Evolutionary conservation across 2,888 invertebrate genomes (phyloP), one percentile per base, ranked within the genome.

Genomic region (Diloba caeruleocephala): DNA sequence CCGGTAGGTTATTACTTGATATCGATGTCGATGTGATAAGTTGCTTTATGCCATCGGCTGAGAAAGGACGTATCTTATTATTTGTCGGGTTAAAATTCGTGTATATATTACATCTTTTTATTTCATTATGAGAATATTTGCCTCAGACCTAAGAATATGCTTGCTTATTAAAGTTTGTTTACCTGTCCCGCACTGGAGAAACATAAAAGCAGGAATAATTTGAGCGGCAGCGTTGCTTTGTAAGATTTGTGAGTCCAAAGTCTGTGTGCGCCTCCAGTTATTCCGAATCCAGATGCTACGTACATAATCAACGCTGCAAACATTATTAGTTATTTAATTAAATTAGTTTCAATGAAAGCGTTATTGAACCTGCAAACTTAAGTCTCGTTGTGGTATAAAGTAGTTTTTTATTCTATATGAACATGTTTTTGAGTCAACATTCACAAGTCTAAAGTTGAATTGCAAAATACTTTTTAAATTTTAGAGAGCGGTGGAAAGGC

Each of bases 211-310:
- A 96, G 84, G 41, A 96, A 90, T 26, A 94, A 80, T 69, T 95
- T 94, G 9, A 96, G 81, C 1, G 95, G 95, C 43, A 94, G 62
- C 68, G 93, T 96, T 0, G 95, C 96, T 87, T 96, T 96, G 79
- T 94, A 96, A n/a, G 96, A 89, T 76, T 94, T 94, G 84, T 96
- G 96, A 21, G 95, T 95, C 95, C 96, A 96, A 29, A 95, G 87
- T 38, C 96, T 89, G 83, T 96, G 96, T 0, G 94, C 96, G n/a
- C 96, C 96, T 1, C 95, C 96, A 0, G 96, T 96, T 31, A 96
- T 95, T 13, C 96, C 95, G 70, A 96, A 95, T 21, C 95, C 96
- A 51, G 94, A 94, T 1, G 94, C 86, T 33, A 94, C 88, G 57
- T 95, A 95, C 86, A 95, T 93, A 13, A 95, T 77, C 15, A 90